phyloP scores from a whole-genome alignment of 2,797 vertebrate genomes.

The Microhierax caerulescens region DNA sequence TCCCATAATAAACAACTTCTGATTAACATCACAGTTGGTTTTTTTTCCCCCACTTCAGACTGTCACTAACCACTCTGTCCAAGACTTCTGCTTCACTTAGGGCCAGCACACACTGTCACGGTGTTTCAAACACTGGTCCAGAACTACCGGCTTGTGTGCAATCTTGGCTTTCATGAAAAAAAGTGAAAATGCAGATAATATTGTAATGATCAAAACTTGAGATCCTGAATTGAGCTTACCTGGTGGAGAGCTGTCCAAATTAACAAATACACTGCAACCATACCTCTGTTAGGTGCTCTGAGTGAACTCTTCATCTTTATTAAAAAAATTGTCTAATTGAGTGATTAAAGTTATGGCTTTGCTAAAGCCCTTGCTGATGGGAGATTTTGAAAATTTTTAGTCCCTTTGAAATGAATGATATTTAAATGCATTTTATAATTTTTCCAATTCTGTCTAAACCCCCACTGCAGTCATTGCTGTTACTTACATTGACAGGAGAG shows the following conservation, averaged over 20 bases:
- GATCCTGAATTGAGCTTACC: neutral
- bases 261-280: neutral
- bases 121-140: neutral
- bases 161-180: neutral
- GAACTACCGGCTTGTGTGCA: accelerated
- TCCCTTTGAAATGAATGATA: neutral
- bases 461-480: neutral
- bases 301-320: neutral
- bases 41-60: neutral
- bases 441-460: neutral
- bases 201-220: neutral
- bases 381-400: accelerated
- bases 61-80: accelerated
- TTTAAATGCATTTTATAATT: neutral
- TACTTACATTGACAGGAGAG: neutral
- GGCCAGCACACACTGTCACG: neutral
- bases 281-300: neutral
- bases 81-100: neutral
- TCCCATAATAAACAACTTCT: neutral
- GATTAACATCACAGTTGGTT: neutral
- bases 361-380: neutral
- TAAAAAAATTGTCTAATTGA: neutral
- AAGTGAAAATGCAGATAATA: neutral
- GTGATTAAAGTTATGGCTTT: neutral
- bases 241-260: neutral